Percentiles rank a stretch among this genome's conserved stretches.
These are phyloP conservation scores for Argyrosomus japonicus DNA, from an alignment of 2,113 vertebrate species.

Conservation along the genomic window DNA sequence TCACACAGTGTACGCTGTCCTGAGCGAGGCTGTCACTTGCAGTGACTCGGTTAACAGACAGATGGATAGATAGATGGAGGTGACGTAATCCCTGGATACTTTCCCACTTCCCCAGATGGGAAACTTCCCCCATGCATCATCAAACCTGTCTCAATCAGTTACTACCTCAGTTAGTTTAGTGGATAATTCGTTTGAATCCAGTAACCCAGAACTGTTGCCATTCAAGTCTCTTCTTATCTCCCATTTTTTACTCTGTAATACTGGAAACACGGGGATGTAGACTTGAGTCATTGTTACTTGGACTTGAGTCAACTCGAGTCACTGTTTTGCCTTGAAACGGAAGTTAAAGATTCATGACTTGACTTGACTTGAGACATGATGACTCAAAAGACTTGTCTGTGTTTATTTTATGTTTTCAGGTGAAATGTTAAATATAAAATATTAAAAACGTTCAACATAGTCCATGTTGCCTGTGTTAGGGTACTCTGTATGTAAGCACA, in stretches of 20 bases:
- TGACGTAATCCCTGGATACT: slow-evolving; percentile 56
- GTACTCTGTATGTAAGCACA: no score
- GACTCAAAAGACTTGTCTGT: no score
- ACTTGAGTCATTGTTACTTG: no score
- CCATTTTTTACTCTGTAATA: not conserved
- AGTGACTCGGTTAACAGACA: slow-evolving; percentile 55
- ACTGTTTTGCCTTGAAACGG: no score
- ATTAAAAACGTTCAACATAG: no score
- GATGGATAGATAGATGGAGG: slow-evolving; percentile 37
- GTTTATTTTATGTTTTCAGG: no score
- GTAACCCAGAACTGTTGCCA: slow-evolving; percentile 27
- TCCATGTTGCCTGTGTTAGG: no score
- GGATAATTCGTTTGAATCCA: slow-evolving; percentile 44
- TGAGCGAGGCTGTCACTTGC: slow-evolving; percentile 42
- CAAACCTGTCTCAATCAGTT: slow-evolving; percentile 44
- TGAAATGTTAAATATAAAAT: no score
- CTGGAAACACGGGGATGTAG: not conserved
- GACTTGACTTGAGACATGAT: no score
- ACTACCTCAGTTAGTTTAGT: slow-evolving; percentile 14
- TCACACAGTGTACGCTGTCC: slow-evolving; percentile 29
- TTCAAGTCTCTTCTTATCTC: slow-evolving; percentile 18
- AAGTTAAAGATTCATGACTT: no score
- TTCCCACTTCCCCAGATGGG: slow-evolving; percentile 50
- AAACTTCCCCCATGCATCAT: slow-evolving; percentile 65
- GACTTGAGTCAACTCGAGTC: no score